These are phyloP conservation scores for Nemotelus pantherinus DNA, from an alignment of 2,888 invertebrate genomes.

Conservation along the genomic window DNA sequence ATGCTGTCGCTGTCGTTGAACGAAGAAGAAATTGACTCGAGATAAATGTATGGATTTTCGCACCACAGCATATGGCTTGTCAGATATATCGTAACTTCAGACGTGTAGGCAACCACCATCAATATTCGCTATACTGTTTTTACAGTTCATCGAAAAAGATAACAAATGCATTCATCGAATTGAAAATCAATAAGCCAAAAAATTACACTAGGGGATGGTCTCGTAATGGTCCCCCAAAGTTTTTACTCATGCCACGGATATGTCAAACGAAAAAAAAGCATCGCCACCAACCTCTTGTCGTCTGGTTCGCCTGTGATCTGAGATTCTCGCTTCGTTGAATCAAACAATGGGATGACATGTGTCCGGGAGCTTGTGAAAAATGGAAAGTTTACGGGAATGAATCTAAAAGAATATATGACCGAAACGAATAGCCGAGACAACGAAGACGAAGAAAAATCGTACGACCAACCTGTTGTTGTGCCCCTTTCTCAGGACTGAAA, in stretches of 20 bases:
- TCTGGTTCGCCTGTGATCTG: too few species aligned
- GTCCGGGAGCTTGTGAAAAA: background rate
- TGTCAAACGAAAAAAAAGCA: too few species aligned
- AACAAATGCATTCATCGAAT: conserved; percentile 33
- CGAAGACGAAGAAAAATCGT: background rate
- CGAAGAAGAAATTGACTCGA: too few species aligned
- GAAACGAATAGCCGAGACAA: conserved; percentile 11
- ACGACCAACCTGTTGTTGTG: conserved; percentile 13
- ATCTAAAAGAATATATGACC: background rate
- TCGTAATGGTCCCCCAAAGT: background rate
- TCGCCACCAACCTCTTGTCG: too few species aligned
- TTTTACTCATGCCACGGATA: too few species aligned
- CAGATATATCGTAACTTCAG: background rate
- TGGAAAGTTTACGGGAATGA: background rate
- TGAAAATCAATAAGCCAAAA: conserved; percentile 41
- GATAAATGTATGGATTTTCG: too few species aligned
- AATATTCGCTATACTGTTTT: too few species aligned
- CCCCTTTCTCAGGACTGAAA: background rate
- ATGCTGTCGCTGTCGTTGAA: too few species aligned
- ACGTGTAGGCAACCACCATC: background rate
- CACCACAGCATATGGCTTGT: too few species aligned
- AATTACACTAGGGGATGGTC: conserved; percentile 27
- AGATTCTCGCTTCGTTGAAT: too few species aligned
- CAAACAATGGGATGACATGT: too few species aligned
- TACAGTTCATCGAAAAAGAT: background rate